Evolutionary conservation across 2,888 invertebrate species (phyloP), one percentile per base, ranked within the genome.

Genomic region (Drosophila tanythrix): DNA sequence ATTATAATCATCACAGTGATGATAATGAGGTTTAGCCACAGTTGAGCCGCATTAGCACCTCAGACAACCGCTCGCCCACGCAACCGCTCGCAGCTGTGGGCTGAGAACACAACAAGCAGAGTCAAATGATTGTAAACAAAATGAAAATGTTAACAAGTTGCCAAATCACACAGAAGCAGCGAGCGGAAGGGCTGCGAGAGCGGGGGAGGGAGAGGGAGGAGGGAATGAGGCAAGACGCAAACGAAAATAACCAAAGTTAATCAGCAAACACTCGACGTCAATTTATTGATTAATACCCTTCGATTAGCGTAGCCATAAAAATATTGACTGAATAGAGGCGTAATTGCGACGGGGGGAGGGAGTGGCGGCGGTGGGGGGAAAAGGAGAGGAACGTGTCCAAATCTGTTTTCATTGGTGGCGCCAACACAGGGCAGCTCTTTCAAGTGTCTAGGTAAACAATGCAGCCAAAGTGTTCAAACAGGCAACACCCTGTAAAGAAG

Each of bases 231-330:
- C 36, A 25, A 61, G 11, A 27, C 25, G 43, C 31, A 6, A 53
- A 53, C 76, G 51, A 79, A 78, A 89, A 83, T 79, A 83, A 70
- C 76, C 74, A 70, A 63, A 79, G 83, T 82, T 84, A 90, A 89
- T 90, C 89, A 83, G 70, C 83, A 81, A 81, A 77, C 83, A 82
- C 79, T 85, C 73, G 71, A 75, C 76, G 87, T 50, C 76, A 81
- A 78, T 88, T 89, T 87, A 87, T 87, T 87, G 87, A 87, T 87
- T 87, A 89, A 87, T 89, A 73, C 75, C 70, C 75, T 89, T 79
- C 88, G 90, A 87, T 87, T 80, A 79, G 79, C 79, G 79, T 74
- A n/a, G 60, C 67, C 62, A 69, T 57, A 63, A 52, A 77, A 66
- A 66, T 81, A 77, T 64, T 66, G 69, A 69, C 59, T 43, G 59